phyloP scores from a whole-genome alignment of 2,113 vertebrate genomes.

The Dicaeum eximium region DNA sequence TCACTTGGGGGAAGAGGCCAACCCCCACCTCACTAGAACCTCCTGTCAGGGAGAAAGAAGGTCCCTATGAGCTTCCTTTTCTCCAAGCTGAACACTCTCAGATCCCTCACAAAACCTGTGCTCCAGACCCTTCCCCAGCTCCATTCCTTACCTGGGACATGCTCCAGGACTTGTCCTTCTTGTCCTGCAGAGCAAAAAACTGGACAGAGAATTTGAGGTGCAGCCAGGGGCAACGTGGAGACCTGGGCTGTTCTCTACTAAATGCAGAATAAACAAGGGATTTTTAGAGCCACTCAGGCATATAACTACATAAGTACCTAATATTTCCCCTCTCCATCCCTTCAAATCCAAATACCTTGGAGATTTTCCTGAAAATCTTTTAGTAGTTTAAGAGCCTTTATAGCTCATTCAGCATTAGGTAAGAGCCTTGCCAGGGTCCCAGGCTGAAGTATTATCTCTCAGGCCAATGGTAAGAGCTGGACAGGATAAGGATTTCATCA shows the following conservation, averaged over 20 bases:
- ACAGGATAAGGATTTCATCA: not conserved
- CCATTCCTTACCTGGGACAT: not conserved
- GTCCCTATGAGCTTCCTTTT: not conserved
- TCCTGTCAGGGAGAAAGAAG: not conserved
- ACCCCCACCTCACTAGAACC: not conserved
- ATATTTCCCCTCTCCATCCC: not conserved
- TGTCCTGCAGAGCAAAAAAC: not conserved
- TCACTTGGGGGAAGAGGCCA: not conserved
- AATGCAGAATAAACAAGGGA: not conserved
- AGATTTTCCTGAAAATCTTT: constrained; percentile 11
- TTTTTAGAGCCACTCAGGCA: not conserved
- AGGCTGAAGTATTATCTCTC: not conserved
- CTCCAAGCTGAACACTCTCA: not conserved
- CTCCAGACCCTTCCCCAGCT: not conserved
- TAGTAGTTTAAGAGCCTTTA: not conserved
- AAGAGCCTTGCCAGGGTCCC: not conserved
- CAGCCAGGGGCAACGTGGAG: fast-evolving
- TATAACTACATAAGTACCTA: not conserved
- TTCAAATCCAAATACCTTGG: not conserved
- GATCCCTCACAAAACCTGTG: not conserved
- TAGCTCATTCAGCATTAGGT: not conserved
- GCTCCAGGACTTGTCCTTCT: not conserved
- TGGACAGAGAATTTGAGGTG: not conserved
- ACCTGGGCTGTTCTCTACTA: not conserved
- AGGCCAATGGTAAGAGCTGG: not conserved